phyloP scores from a whole-genome alignment of 2,888 invertebrate genomes.

The Hyalella azteca region DNA sequence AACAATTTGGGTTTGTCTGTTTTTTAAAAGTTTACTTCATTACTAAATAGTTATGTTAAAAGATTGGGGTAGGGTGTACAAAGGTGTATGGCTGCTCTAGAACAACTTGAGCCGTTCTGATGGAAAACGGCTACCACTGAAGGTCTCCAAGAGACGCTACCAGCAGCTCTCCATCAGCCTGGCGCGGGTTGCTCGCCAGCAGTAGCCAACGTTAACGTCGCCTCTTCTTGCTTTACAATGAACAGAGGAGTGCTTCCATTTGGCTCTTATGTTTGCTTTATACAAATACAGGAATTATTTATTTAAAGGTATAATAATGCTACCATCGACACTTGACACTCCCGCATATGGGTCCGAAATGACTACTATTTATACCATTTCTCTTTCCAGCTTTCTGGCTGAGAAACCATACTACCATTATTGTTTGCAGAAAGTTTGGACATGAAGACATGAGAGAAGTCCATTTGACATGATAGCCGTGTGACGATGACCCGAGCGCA shows the following conservation, averaged over 20 bases:
- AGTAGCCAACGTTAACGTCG: conserved; percentile 24
- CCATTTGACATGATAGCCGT: conserved; percentile 18
- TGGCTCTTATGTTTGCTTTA: conserved; percentile 46
- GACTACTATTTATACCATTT: conserved; percentile 58
- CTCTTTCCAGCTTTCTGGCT: conserved; percentile 51
- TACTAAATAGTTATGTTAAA: conserved; percentile 34
- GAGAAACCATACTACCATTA: conserved; percentile 58
- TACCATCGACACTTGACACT: conserved; percentile 58
- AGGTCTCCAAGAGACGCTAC: conserved; percentile 40
- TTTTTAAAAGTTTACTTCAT: conserved; percentile 35
- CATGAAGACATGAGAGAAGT: conserved; percentile 54
- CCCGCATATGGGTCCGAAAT: conserved; percentile 57
- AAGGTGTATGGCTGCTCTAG: conserved; percentile 46
- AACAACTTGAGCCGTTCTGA: not conserved
- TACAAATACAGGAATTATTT: conserved; percentile 55
- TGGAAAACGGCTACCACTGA: not conserved
- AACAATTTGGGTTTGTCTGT: conserved; percentile 35
- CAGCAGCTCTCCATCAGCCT: conserved; percentile 46
- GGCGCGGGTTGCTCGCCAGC: conserved; percentile 41
- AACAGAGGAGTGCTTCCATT: conserved; percentile 58
- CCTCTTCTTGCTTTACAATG: conserved; percentile 37
- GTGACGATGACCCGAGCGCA: conserved; percentile 8
- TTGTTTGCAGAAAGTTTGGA: conserved; percentile 57
- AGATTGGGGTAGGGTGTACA: conserved; percentile 35
- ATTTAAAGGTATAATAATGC: conserved; percentile 58